These are phyloP conservation scores for Lycocorax pyrrhopterus DNA, from an alignment of 2,113 vertebrate genomes.

Conservation along the genomic window DNA sequence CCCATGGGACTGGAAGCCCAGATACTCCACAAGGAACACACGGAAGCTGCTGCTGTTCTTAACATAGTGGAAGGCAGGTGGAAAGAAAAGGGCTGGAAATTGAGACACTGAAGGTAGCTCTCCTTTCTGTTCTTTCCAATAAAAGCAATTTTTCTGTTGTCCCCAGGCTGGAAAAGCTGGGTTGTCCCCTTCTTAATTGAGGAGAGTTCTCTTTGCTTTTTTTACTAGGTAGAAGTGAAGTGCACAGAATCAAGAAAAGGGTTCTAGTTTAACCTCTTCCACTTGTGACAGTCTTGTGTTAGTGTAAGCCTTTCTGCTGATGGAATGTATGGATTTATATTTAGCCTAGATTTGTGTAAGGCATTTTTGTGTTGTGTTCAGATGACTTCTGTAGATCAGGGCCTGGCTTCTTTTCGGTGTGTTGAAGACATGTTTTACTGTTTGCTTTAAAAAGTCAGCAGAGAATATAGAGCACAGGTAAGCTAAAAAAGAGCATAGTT, in stretches of 20 bases:
- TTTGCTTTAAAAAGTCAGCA: neutral
- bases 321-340: neutral
- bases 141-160: neutral
- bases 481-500: neutral
- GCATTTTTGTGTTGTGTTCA: neutral
- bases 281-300: neutral
- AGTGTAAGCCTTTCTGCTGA: neutral
- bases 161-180: neutral
- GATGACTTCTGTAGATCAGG: neutral
- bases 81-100: neutral
- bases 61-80: neutral
- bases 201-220: neutral
- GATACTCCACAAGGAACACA: neutral
- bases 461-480: neutral
- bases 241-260: neutral
- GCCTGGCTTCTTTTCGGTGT: neutral
- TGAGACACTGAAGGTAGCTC: neutral
- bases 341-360: neutral
- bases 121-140: neutral
- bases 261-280: neutral
- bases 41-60: neutral
- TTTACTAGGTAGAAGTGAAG: too few species aligned
- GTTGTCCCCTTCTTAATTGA: neutral
- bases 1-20: neutral
- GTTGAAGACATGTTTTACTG: neutral